Evolutionary conservation across 2,113 vertebrate genomes (phyloP), one percentile per base, ranked within the genome.

Genomic region (Anoplopoma fimbria): DNA sequence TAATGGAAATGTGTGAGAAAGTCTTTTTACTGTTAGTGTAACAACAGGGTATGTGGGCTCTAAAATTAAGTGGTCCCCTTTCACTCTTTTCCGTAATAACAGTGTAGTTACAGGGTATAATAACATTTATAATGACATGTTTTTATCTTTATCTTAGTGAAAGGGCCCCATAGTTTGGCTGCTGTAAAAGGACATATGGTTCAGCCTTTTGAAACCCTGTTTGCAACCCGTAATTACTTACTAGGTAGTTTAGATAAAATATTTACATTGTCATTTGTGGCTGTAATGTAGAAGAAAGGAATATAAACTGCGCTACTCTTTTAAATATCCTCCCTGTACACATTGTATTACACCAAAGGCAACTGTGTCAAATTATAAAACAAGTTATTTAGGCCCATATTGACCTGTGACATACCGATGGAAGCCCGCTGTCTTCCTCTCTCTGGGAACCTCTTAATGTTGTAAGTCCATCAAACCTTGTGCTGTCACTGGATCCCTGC

Each of bases 401-500:
- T 72, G 42, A 47, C 61, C 61, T 58, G 61, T 68, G 49, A 82
- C 61, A 61, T 27, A 67, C 51, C 49, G 14, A 69, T 53, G 45
- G 36, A 23, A 45, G 36, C 36, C 36, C 1, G 9, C 53, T 49
- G 23, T 72, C 51, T 47, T 55, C 21, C 21, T 31, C 29, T 69
- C n/a, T 25, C 53, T 68, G 60, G 17, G 27, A 33, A 40, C 57
- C 17, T 72, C 64, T 73, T 69, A 61, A 67, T 68, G 53, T 55
- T 76, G 12, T 25, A 17, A 74, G 73, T 70, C 68, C 19, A 75
- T 38, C 31, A 34, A 68, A 78, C 70, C 60, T 77, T 73, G 42
- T 69, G 61, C 62, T 57, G 70, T 79, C 23, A 21, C 79, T 70
- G 82, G 45, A 60, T 65, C 45, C 61, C 55, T 61, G 62, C 36